Base-by-base conservation (phyloP, 92 coral and sea anemone species). In the Siderastrea siderea region DNA sequence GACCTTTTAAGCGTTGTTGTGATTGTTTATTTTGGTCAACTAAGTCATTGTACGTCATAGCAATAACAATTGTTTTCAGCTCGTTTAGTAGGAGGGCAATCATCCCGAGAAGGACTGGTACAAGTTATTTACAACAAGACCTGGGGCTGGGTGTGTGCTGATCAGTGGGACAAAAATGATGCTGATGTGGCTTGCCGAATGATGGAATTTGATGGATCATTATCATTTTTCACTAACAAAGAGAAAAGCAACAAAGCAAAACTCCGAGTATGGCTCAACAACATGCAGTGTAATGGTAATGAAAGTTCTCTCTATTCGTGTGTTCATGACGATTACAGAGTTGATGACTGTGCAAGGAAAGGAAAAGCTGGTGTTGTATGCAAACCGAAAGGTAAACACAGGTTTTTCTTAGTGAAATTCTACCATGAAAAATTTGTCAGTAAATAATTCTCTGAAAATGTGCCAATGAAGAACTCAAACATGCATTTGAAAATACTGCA, bases 161-260 rank as follows among this genome's bases (percentile, higher is more conserved):
- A 86, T 47, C 75, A 59, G 44, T 86, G 90, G 90, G 75, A 38
- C 61, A 54, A 52, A 53, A 47, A 15, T 2, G 81, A 77, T 15
- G 64, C 49, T 46, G 74, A 83, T 47, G 90, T 86, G 1, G 85
- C 84, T 46, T 86, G 90, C 19, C 84, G 90, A 51, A 82, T 77
- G 43, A 68, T 86, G 52, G 90, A 77, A 14, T 87, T 58, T 79
- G 58, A 71, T 55, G 51, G 66, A 70, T 38, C 71, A 61, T n/a
- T 45, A 45, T 72, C 75, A 65, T 47, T 15, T 3, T 0, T 69
- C 69, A 3, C 6, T 16, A 43, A 16, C 7, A 14, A 6, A 15
- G 57, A 71, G 47, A 47, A 69, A 8, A 12, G 16, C 64, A 64
- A 7, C 6, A 9, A 17, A 26, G 26, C 8, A 26, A 64, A 64